These are phyloP conservation scores for Crenichthys baileyi DNA, from an alignment of 2,797 vertebrate species.

Conservation along the genomic window DNA sequence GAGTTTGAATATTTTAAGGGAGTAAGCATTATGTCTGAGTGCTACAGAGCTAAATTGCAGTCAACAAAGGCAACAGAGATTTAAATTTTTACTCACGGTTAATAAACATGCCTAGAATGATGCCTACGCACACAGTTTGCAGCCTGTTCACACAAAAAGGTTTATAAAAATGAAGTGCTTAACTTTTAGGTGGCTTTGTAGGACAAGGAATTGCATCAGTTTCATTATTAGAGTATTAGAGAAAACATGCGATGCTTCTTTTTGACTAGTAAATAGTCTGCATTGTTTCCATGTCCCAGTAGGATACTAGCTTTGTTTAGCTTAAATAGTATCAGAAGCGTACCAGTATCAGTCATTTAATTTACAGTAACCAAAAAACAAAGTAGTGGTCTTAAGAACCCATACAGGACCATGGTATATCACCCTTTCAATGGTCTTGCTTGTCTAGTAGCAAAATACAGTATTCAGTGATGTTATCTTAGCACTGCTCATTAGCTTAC, in stretches of 20 bases:
- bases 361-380: background rate
- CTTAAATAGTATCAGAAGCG: background rate
- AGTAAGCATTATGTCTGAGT: constrained; percentile 10
- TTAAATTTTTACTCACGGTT: background rate
- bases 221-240: background rate
- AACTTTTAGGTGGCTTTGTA: background rate
- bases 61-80: background rate
- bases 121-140: background rate
- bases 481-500: background rate
- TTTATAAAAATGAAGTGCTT: background rate
- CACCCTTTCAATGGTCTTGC: background rate
- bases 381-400: background rate
- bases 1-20: constrained; percentile 2
- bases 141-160: constrained; percentile 3
- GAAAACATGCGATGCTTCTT: background rate
- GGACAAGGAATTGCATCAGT: background rate
- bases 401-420: background rate
- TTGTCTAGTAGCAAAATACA: background rate
- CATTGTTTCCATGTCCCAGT: background rate
- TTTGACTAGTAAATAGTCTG: background rate
- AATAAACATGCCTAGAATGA: background rate
- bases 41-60: constrained; percentile 5
- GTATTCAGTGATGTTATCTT: background rate
- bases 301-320: background rate
- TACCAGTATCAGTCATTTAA: background rate